Conservation (phyloP, 2,113 vertebrate genomes). For the Phylloscopus trochilus region DNA sequence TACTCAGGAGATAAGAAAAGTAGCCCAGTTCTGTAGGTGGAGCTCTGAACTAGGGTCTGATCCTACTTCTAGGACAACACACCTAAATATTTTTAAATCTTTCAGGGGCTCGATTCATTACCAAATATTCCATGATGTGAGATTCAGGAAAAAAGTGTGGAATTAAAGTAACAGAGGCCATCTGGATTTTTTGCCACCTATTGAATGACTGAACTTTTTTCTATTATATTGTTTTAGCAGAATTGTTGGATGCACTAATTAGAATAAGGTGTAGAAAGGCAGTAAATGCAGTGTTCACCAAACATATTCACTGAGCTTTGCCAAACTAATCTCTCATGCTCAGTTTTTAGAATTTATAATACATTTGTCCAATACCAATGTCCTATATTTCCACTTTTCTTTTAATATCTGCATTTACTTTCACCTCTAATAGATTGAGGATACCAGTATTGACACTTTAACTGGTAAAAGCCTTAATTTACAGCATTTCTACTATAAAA, state of each 20-base stretch:
- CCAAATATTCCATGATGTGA: background rate
- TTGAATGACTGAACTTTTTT: background rate
- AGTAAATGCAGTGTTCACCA: background rate
- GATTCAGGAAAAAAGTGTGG: background rate
- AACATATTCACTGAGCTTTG: background rate
- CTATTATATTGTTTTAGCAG: background rate
- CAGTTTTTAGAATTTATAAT: background rate
- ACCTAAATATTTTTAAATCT: background rate
- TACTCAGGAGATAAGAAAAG: background rate
- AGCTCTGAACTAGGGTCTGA: background rate
- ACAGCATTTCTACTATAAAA: background rate
- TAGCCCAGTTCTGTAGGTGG: background rate
- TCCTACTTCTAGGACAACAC: background rate
- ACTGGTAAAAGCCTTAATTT: background rate
- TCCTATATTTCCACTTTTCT: background rate
- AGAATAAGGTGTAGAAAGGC: background rate
- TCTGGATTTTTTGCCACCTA: background rate
- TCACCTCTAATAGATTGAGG: background rate
- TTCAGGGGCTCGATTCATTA: background rate
- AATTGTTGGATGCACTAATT: background rate
- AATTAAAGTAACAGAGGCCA: background rate
- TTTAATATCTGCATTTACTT: background rate
- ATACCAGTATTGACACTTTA: background rate
- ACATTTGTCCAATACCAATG: background rate
- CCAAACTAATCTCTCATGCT: background rate